Evolutionary conservation across 2,888 invertebrate genomes (phyloP).

Genomic region (Hermaeophaga mercurialis): DNA sequence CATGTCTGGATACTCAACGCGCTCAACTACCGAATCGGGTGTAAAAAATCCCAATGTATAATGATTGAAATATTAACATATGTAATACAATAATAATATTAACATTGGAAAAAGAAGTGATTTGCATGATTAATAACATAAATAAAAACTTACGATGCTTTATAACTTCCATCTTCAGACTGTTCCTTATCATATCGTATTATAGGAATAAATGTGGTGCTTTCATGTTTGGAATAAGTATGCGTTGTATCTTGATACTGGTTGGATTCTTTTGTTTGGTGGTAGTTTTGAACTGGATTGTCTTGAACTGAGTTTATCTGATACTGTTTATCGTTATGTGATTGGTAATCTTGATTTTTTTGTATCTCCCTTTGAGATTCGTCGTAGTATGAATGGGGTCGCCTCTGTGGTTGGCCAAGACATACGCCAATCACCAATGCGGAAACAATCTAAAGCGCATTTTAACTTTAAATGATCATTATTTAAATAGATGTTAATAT

Average conservation of each 20-base stretch:
- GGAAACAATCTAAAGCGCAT: conserved; percentile 38
- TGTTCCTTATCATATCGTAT: conserved; percentile 82
- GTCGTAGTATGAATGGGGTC: conserved; percentile 30
- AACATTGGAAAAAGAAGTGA: neutral
- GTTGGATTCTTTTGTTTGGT: conserved; percentile 44
- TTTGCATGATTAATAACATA: neutral
- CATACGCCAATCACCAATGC: conserved; percentile 37
- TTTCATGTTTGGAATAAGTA: conserved; percentile 53
- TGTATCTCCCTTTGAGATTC: conserved; percentile 38
- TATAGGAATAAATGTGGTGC: conserved; percentile 81
- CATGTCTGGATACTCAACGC: too few species aligned
- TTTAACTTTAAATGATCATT: too few species aligned
- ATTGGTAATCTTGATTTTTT: conserved; percentile 31
- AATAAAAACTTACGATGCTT: conserved; percentile 67
- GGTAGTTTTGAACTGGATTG: conserved; percentile 28
- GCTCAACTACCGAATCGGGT: too few species aligned
- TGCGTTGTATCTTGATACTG: conserved; percentile 35
- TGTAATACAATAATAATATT: too few species aligned
- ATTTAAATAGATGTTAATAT: too few species aligned
- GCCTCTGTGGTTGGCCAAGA: conserved; percentile 34
- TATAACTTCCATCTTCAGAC: conserved; percentile 82
- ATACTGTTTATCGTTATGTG: conserved; percentile 21
- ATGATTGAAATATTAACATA: too few species aligned
- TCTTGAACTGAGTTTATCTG: conserved; percentile 45
- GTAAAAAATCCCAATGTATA: too few species aligned